A percentile compares a stretch with the other conserved stretches of the same genome.
Evolutionary conservation across 2,113 vertebrate species (phyloP).

Genomic region (Delphinapterus leucas): DNA sequence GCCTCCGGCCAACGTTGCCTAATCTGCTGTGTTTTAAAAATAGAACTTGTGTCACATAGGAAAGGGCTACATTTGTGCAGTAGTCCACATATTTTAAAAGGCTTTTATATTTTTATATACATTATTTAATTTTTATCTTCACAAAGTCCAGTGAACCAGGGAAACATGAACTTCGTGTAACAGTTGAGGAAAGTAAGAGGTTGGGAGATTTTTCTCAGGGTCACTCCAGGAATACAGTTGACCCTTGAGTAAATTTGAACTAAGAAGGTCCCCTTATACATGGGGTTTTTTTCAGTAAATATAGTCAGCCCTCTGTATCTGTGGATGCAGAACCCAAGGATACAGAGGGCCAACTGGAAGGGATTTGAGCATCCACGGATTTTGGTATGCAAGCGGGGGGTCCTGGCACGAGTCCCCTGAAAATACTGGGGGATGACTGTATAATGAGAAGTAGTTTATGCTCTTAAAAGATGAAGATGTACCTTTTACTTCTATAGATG

Average conservation of each 20-base stretch:
- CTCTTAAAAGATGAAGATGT: background rate
- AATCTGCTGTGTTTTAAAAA: background rate
- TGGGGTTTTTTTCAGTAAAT: background rate
- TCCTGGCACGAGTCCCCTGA: background rate
- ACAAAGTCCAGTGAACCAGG: background rate
- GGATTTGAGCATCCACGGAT: background rate
- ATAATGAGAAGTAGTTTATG: background rate
- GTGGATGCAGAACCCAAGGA: background rate
- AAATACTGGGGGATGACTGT: background rate
- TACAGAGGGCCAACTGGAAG: background rate
- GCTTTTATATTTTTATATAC: background rate
- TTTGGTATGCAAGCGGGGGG: background rate
- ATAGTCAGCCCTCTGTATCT: background rate
- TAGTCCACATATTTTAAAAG: background rate
- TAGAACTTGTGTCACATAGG: background rate
- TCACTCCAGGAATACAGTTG: background rate
- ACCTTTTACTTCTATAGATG: background rate
- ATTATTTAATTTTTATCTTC: background rate
- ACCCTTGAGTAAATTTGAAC: background rate
- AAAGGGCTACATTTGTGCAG: background rate
- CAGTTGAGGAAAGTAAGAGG: background rate
- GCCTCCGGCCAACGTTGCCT: background rate
- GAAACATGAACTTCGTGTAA: background rate
- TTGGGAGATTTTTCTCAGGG: conserved; percentile 8
- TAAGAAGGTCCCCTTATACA: background rate